A percentile compares a stretch with the other conserved stretches of the same genome.
Evolutionary conservation across 2,113 vertebrate species (phyloP).

Genomic region (Alaudala cheleensis): DNA sequence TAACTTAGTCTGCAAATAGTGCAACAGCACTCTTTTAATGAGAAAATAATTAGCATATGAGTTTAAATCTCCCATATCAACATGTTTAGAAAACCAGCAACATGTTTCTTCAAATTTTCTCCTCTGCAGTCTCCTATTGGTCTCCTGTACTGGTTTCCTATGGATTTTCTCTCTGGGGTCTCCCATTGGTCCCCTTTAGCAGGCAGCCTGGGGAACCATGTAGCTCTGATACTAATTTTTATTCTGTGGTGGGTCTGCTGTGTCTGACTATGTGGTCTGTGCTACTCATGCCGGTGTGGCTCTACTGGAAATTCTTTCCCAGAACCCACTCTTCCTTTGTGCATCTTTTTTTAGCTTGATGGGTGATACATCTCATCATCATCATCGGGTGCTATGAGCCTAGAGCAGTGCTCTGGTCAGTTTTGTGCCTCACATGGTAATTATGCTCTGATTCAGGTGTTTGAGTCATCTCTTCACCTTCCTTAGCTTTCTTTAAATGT

Average conservation of each 20-base stretch:
- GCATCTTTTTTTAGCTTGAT: neutral
- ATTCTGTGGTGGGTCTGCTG: slow-evolving; percentile 1
- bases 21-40: neutral
- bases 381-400: neutral
- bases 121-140: neutral
- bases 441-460: neutral
- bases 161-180: neutral
- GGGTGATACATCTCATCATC: neutral
- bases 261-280: neutral
- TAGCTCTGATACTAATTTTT: neutral
- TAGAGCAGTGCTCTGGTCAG: neutral
- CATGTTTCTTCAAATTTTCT: neutral
- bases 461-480: neutral
- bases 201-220: neutral
- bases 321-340: neutral
- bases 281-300: neutral
- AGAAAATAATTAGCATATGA: neutral
- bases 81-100: neutral
- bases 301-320: neutral
- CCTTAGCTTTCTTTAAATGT: neutral
- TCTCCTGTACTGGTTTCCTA: neutral
- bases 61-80: neutral
- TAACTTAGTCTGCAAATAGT: neutral
- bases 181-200: neutral
- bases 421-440: neutral